Conservation (phyloP, 2,113 vertebrate genomes). For the Hiodon alosoides region DNA sequence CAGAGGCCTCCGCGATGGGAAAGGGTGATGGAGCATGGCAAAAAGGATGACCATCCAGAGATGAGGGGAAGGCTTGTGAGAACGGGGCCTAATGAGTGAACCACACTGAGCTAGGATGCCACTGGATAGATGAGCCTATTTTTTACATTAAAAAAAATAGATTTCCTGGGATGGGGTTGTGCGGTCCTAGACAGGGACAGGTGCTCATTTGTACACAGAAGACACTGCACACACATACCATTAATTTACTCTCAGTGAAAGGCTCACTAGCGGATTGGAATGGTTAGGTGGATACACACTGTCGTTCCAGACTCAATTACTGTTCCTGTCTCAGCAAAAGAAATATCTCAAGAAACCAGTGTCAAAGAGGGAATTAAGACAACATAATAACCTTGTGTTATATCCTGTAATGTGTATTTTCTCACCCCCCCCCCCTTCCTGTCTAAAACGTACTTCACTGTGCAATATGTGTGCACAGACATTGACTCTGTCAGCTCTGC, state of each 20-base stretch:
- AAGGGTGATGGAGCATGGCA: not conserved
- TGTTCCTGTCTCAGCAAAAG: not conserved
- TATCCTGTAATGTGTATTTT: not conserved
- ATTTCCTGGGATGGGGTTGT: not conserved
- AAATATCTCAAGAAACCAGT: not conserved
- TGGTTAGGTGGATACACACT: not conserved
- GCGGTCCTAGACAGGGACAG: no score
- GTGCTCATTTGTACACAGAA: constrained; percentile 1
- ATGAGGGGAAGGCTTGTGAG: not conserved
- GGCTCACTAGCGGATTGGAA: not conserved
- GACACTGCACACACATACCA: not conserved
- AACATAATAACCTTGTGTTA: not conserved
- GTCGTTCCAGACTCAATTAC: constrained; percentile 5
- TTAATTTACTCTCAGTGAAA: not conserved
- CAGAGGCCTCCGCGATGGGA: not conserved
- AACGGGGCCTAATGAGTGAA: not conserved
- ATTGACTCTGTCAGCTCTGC: not conserved
- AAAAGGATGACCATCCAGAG: no score
- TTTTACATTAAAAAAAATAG: not conserved
- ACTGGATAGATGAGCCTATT: not conserved
- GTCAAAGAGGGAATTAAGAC: not conserved
- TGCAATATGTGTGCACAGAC: not conserved
- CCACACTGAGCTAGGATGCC: not conserved
- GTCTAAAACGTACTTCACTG: not conserved
- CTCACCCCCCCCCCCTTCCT: not conserved